Base-by-base conservation (phyloP, 37 sponge, comb jelly and placozoan species). In the Halichondria panicea region DNA sequence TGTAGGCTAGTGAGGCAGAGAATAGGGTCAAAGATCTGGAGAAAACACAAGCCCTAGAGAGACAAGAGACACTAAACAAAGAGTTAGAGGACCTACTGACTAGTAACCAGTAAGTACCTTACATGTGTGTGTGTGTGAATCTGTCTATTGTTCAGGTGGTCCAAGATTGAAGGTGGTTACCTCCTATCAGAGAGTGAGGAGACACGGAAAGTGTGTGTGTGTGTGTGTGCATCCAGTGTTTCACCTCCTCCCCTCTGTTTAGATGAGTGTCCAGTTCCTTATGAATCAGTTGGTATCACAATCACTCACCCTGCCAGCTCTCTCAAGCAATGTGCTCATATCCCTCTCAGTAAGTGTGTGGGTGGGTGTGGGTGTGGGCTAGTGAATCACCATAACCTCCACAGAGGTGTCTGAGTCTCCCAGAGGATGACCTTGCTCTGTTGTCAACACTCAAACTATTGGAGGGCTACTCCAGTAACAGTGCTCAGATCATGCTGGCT, bases 121-220 rank as follows among this genome's bases (percentile, higher is more conserved):
- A 64, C 39, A 37, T 35, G 11, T 67, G 68, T 67, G 44, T 19
- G 36, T 21, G 35, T 18, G 18, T 4, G 31, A 34, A 32, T 65
- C 42, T 65, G 37, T 22, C 4, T 72, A 21, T 9, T n/a, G 18
- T 72, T 21, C 80, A 81, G 81, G 21, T 71, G 72, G 81, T 64
- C 63, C 2, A 40, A 25, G 1, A 44, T 74, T 12, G 27, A 60
- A 11, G 70, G 76, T 9, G 52, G 45, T 38, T 83, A 83, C 38
- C 50, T 75, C 21, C 40, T 75, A 13, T 66, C 76, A 39, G 70
- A 66, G 12, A 30, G 18, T 50, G 62, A 75, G 45, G 77, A 76
- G 21, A 70, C 62, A 21, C 76, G 60, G 32, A 83, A 56, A 63
- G 84, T 83, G 27, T 46, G 61, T 37, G n/a, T n/a, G n/a, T n/a